Conservation (phyloP, 2,797 vertebrate genomes). For the Ctenosaura bakeri region DNA sequence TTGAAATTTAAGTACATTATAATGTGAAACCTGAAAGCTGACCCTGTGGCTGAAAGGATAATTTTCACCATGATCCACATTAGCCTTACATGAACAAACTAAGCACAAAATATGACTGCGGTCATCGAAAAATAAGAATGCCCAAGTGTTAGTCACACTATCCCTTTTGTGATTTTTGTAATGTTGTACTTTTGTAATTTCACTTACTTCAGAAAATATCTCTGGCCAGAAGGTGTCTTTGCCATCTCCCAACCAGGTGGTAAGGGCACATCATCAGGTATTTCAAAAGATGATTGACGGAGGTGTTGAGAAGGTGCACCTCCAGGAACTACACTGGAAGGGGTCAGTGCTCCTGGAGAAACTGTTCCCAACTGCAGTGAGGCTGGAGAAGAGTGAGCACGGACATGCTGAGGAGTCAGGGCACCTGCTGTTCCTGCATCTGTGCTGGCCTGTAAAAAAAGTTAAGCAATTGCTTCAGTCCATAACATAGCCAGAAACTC, state of each 20-base stretch:
- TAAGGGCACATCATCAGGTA: constrained; percentile 92
- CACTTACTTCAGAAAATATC: constrained; percentile 97
- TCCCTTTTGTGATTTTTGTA: background rate
- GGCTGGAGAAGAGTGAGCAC: constrained; percentile 95
- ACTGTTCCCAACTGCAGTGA: constrained; percentile 91
- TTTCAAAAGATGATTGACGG: constrained; percentile 96
- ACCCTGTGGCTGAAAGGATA: background rate
- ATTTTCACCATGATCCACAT: background rate
- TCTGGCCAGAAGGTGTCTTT: constrained; percentile 93
- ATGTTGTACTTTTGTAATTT: background rate
- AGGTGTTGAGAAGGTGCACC: constrained; percentile 91
- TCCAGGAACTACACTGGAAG: constrained; percentile 86
- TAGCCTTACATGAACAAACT: background rate
- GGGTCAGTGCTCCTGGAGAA: constrained; percentile 84
- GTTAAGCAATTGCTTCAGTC: constrained; percentile 51
- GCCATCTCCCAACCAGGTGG: constrained; percentile 98
- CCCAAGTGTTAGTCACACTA: background rate
- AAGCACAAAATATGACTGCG: background rate
- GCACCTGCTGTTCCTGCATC: constrained; percentile 90
- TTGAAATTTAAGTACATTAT: background rate
- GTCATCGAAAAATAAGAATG: background rate
- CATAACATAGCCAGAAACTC: background rate
- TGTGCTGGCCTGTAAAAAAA: constrained; percentile 88
- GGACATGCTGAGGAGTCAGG: constrained; percentile 91
- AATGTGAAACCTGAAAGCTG: background rate